phyloP scores from a whole-genome alignment of 1,140 invertebrate species.

The Drosophila erecta region DNA sequence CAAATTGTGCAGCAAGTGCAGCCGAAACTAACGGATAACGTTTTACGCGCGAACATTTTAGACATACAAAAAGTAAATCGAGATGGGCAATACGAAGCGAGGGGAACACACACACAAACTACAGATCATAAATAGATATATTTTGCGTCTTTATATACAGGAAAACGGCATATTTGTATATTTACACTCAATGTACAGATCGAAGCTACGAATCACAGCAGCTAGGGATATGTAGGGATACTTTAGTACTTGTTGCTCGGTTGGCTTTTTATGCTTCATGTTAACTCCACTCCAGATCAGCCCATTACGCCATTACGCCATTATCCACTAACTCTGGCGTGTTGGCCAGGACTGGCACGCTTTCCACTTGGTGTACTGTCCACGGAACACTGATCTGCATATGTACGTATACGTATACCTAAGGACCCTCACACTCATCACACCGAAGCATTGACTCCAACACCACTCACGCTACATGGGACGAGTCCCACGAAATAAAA shows the following conservation, averaged over 20 bases:
- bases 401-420: conserved; percentile 49
- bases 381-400: conserved; percentile 11
- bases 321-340: not conserved
- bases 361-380: conserved; percentile 6
- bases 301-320: conserved; percentile 9
- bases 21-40: conserved; percentile 57
- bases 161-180: conserved; percentile 61
- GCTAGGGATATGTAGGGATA: conserved; percentile 26
- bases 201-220: conserved; percentile 25
- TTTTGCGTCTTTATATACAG: conserved; percentile 75
- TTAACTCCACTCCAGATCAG: conserved; percentile 26
- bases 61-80: conserved; percentile 41
- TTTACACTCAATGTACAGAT: conserved; percentile 54
- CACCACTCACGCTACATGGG: conserved; percentile 27
- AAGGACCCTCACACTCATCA: conserved; percentile 14
- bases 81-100: conserved; percentile 21
- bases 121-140: conserved; percentile 55
- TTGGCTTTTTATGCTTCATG: conserved; percentile 72
- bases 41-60: conserved; percentile 69
- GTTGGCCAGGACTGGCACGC: not conserved
- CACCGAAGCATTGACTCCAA: conserved; percentile 35
- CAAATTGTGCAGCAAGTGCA: conserved; percentile 63
- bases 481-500: conserved; percentile 21
- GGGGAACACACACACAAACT: conserved; percentile 40
- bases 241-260: conserved; percentile 42